Base-by-base conservation (phyloP, 2,797 vertebrate genomes). In the Danio tinwini region DNA sequence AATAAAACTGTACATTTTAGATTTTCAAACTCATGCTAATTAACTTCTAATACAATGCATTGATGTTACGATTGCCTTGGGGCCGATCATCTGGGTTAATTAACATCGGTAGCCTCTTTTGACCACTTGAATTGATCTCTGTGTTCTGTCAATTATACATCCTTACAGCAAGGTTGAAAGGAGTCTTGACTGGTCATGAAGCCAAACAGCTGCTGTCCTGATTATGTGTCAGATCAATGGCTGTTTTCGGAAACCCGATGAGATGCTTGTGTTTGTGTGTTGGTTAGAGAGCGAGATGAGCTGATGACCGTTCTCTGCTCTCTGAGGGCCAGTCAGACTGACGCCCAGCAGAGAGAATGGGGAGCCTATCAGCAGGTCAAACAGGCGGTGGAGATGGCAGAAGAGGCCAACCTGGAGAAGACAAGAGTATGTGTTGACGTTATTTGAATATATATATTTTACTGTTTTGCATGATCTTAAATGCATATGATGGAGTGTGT, bases 391-490 rank as follows among this genome's bases (percentile, higher is more conserved):
- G 95, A 94, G 84, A 94, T 96, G 93, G 92, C 94, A 0, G 97
- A 99, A 87, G 96, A 98, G 83, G 96, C 96, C 75, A 94, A 94
- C 84, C 93, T 99, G 37, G 94, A 95, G 83, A 98, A 95, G 93
- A 94, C 94, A 2, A 87, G 84, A 91, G 94, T 94, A 55, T 84
- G 89, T 75, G 21, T 81, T 67, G 21, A 37, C 29, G 62, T 16
- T 1, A 63, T 62, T 71, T 63, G 53, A 40, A 77, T 53, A 78
- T n/a, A 78, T n/a, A 45, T 14, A 21, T 40, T 37, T 71, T 52
- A 50, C 47, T 52, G 37, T 62, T 71, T 62, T 71, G 58, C 58
- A 53, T 71, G 58, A 29, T 13, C 40, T 10, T 71, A 44, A 63
- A 71, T 71, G 40, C 56, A 59, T 17, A 44, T 40, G 11, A 58